Base-by-base conservation (phyloP, 2,888 invertebrate species). In the Epirrhoe tristata region DNA sequence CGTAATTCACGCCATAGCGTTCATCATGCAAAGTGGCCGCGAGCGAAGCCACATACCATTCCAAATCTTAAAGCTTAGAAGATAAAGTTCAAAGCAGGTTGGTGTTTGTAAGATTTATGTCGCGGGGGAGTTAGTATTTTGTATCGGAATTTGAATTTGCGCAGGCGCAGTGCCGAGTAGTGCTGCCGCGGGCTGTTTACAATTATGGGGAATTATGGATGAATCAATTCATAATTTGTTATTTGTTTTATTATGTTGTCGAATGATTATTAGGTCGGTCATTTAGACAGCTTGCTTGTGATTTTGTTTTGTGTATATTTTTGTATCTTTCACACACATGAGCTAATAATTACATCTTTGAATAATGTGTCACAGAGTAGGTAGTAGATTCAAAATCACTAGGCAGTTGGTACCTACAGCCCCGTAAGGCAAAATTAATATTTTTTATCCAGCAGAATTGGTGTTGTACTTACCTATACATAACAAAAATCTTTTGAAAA, bases 1-100 rank as follows among this genome's bases (percentile, higher is more conserved):
- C 90, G 91, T 91, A 92, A 92, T 92, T 92, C 92, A 90, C 92
- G 90, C 91, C 90, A 86, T 83, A 81, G 86, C 86, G 86, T 83
- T 88, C 89, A 87, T 91, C 92, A 91, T 92, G 91, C 91, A 91
- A 91, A 91, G 89, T 86, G 87, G 77, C 81, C 74, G 72, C 72
- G 66, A 59, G 50, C 43, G 36, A 6, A 43, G 31, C 17, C 50
- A 12, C 67, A 67, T 32, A 16, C 72, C 16, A 83, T 74, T 77
- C 12, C 61, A 51, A 17, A 80, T 82, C 68, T 66, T 81, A 75
- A 43, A 34, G 0, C 0, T 6, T 0, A 14, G 3, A 8, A 0
- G 0, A 46, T 73, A 82, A 46, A 63, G 76, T 73, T 34, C 12
- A 59, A 39, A 67, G 62, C 79, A 0, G 53, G n/a, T 60, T 67